These are phyloP conservation scores for Pipistrellus pipistrellus DNA, from an alignment of 2,797 vertebrate genomes.

Conservation along the genomic window DNA sequence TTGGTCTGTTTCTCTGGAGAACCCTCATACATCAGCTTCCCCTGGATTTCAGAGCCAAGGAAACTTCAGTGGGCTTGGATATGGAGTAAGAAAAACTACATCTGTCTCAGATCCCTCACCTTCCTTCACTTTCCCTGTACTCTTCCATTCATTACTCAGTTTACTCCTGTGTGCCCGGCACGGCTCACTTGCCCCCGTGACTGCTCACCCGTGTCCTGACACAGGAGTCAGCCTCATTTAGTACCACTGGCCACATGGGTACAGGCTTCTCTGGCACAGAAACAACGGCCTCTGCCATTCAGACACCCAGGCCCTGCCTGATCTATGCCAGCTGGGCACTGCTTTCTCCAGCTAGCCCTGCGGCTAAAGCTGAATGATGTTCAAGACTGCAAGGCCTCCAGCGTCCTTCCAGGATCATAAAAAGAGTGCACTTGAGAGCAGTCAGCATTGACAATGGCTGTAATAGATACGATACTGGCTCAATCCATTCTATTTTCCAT, in stretches of 20 bases:
- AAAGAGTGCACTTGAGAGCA: not conserved
- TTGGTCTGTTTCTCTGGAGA: not conserved
- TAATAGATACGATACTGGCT: constrained; percentile 50
- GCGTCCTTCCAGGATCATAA: not conserved
- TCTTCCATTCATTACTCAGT: not conserved
- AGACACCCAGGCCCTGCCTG: not conserved
- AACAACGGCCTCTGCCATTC: not conserved
- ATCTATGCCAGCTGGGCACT: not conserved
- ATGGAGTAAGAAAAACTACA: not conserved
- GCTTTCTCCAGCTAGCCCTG: not conserved
- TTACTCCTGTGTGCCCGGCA: not conserved
- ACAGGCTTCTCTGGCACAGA: not conserved
- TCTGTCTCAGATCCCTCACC: accelerated
- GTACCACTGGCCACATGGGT: accelerated
- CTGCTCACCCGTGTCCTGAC: not conserved
- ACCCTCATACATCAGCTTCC: not conserved
- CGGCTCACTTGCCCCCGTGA: not conserved
- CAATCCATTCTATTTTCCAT: constrained; percentile 65
- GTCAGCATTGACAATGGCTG: not conserved
- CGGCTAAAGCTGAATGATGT: not conserved
- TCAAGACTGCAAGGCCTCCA: not conserved
- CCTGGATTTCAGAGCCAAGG: constrained; percentile 28
- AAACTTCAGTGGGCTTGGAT: not conserved
- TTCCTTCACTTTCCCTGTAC: not conserved
- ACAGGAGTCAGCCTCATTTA: not conserved